Evolutionary conservation across 2,113 vertebrate species (phyloP).

Genomic region (Leiothrix lutea): DNA sequence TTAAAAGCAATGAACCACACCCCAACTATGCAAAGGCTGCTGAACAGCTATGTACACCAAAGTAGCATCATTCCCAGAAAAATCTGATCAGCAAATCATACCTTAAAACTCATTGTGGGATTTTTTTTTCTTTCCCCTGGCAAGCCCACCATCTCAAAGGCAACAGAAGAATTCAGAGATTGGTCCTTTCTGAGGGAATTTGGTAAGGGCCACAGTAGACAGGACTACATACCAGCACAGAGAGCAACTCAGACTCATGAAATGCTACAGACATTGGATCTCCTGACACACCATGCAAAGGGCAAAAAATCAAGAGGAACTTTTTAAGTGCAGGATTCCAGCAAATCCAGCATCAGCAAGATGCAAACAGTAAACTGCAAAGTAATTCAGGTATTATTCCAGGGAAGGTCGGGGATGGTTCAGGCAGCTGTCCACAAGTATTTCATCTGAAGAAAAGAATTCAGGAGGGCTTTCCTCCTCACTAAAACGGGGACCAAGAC

Average conservation of each 20-base stretch:
- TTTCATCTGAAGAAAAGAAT: neutral
- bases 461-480: neutral
- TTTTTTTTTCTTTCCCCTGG: neutral
- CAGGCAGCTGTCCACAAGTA: neutral
- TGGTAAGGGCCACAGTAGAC: neutral
- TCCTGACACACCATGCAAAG: neutral
- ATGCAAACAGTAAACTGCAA: neutral
- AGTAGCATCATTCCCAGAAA: neutral
- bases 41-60: neutral
- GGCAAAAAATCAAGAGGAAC: neutral
- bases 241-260: neutral
- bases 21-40: neutral
- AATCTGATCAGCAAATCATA: neutral
- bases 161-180: neutral
- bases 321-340: conserved; percentile 2
- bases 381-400: neutral
- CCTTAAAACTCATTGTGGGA: neutral
- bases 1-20: neutral
- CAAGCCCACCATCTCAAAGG: neutral
- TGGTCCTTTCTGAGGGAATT: conserved; percentile 31
- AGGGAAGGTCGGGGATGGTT: neutral
- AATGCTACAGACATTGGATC: neutral
- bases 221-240: neutral
- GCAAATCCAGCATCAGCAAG: neutral
- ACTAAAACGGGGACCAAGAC: neutral